These are phyloP conservation scores for Sinocyclocheilus maitianheensis DNA, from an alignment of 2,113 vertebrate genomes.

Conservation along the genomic window DNA sequence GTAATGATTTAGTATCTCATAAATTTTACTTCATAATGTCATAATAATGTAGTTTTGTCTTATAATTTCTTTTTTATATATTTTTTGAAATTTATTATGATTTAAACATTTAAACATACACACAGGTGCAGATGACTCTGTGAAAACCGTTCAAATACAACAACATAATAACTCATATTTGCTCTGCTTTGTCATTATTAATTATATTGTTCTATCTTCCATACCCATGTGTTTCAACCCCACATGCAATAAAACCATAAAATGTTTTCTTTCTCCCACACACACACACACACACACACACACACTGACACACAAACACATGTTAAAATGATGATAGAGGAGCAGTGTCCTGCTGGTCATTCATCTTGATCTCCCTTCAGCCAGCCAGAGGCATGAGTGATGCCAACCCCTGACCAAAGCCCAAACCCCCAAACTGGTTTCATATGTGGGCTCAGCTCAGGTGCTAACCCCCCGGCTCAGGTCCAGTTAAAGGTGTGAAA, in stretches of 20 bases:
- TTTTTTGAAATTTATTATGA: too few relatives aligned
- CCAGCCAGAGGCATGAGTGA: constrained; percentile 31
- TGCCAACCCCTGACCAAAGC: constrained; percentile 40
- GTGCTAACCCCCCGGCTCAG: constrained; percentile 54
- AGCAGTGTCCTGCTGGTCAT: constrained; percentile 69
- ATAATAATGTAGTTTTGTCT: too few relatives aligned
- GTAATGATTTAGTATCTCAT: too few relatives aligned
- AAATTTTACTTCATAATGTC: too few relatives aligned
- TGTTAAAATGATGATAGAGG: constrained; percentile 78
- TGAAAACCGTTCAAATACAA: background rate
- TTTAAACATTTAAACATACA: too few relatives aligned
- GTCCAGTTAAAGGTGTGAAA: constrained; percentile 44
- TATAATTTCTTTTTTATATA: too few relatives aligned
- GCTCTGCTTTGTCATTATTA: background rate
- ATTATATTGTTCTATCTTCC: background rate
- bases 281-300: constrained; percentile 24
- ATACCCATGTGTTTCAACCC: background rate
- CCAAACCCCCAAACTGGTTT: constrained; percentile 51
- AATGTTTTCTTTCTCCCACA: constrained; percentile 31
- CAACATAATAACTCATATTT: background rate
- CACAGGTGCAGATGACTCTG: too few relatives aligned
- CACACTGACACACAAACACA: constrained; percentile 59
- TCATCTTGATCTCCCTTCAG: constrained; percentile 69
- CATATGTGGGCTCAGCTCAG: constrained; percentile 51
- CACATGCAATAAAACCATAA: constrained; percentile 31